Base-by-base conservation (phyloP, 2,888 invertebrate species). In the Chrysolina oricalcia region DNA sequence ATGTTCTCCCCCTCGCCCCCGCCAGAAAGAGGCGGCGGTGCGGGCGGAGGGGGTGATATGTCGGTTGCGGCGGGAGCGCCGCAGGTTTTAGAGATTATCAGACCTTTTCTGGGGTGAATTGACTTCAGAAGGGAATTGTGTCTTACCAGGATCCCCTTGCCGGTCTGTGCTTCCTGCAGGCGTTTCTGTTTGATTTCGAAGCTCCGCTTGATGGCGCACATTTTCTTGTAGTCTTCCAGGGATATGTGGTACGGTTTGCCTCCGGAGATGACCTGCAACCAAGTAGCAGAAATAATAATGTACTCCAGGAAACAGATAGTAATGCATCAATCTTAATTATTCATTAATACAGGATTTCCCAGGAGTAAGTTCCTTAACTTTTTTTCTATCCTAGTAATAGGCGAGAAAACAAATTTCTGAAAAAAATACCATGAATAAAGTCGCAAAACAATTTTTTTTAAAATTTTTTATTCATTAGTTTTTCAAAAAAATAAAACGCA, bases 211-310 rank as follows among this genome's bases (percentile, higher is more conserved):
- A 94, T 91, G 72, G 93, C 91, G 87, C 94, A 94, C 94, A 94
- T 94, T 80, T 94, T 94, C 87, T 94, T 95, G 88, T 94, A 95
- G 84, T 95, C 95, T 67, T 93, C 93, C 46, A 95, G 91, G 3
- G 94, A 94, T 82, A 95, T 93, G 86, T 95, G 94, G 87, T 93
- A 95, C 0, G 95, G 93, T 84, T 93, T 93, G n/a, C 95, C 95
- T 0, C 94, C 93, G 0, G 94, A 93, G 85, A 94, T 92, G 0
- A 94, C 94, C 84, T 94, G 93, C n/a, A 76, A 43, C 21, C 19
- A 66, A 64, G 11, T 62, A 2, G 4, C 23, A 10, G 19, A 13
- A 17, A n/a, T 5, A 23, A 19, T 23, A 46, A 46, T 46, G 6
- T 15, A n/a, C 4, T n/a, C 4, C 3, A 46, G 46, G 6, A 15